Evolutionary conservation across 2,888 invertebrate genomes (phyloP).

Genomic region (Brachypterus glaber): DNA sequence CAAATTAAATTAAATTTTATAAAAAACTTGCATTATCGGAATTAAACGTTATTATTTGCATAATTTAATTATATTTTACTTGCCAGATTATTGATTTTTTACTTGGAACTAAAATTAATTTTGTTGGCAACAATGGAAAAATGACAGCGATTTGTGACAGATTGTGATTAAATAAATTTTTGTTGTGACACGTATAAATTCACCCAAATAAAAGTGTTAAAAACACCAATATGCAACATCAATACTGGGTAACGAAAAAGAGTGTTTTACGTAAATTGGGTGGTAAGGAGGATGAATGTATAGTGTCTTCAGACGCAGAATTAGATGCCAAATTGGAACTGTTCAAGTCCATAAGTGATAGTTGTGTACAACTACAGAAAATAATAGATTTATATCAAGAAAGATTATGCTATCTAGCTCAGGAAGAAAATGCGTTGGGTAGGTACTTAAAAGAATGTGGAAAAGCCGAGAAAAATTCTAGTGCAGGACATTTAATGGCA

Average conservation of each 20-base stretch:
- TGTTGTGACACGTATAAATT: neutral
- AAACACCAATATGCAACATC: constrained; percentile 65
- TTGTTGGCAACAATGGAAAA: too few species aligned
- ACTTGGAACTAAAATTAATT: too few species aligned
- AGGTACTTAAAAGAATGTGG: constrained; percentile 80
- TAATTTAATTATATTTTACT: too few species aligned
- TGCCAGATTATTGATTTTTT: too few species aligned
- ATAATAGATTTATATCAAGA: constrained; percentile 92
- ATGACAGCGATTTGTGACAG: too few species aligned
- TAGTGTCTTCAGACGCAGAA: constrained; percentile 92
- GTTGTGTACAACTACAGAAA: constrained; percentile 76
- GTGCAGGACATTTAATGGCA: constrained; percentile 76
- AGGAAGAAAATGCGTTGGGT: constrained; percentile 88
- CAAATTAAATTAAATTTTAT: too few species aligned
- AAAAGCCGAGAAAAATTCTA: constrained; percentile 74
- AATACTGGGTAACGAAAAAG: constrained; percentile 98
- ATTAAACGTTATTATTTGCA: too few species aligned
- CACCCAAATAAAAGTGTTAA: too few species aligned
- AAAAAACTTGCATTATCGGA: too few species aligned
- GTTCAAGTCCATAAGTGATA: constrained; percentile 85
- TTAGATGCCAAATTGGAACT: constrained; percentile 93
- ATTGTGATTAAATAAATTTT: too few species aligned
- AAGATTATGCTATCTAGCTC: constrained; percentile 80
- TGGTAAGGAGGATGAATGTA: constrained; percentile 94
- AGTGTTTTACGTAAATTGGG: constrained; percentile 86